Evolutionary conservation across 2,797 vertebrate species (phyloP).

Genomic region (Gobio occitaniae): DNA sequence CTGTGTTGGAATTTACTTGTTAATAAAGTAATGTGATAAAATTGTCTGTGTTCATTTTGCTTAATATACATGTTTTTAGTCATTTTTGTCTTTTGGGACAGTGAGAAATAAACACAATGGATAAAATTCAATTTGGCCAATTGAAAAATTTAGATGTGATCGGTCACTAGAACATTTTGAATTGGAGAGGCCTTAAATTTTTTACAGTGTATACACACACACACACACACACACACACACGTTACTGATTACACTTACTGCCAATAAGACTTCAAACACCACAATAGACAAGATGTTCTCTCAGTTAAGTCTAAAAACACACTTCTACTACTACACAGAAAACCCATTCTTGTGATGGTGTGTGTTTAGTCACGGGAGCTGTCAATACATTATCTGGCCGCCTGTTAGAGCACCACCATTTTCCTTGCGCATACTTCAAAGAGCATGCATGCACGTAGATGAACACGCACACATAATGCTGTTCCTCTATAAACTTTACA

Average conservation of each 20-base stretch:
- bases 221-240: not conserved
- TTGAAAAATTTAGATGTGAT: too few relatives aligned
- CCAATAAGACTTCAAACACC: not conserved
- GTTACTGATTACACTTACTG: not conserved
- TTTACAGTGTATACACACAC: too few relatives aligned
- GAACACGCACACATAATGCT: conserved; percentile 48
- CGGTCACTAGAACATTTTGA: too few relatives aligned
- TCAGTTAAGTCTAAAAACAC: not conserved
- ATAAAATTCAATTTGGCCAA: too few relatives aligned
- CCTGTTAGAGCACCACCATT: conserved; percentile 64
- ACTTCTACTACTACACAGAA: conserved; percentile 4
- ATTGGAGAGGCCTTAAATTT: too few relatives aligned
- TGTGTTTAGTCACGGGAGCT: conserved; percentile 67
- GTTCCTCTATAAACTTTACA: conserved; percentile 76
- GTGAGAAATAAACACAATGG: too few relatives aligned
- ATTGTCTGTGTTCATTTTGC: too few relatives aligned
- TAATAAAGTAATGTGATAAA: too few relatives aligned
- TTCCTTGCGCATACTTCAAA: conserved; percentile 37
- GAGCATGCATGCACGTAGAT: conserved; percentile 50
- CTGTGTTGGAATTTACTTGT: too few relatives aligned
- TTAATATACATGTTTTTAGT: too few relatives aligned
- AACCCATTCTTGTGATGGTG: conserved; percentile 24
- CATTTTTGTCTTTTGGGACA: too few relatives aligned
- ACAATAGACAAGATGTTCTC: not conserved
- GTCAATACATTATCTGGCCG: conserved; percentile 74